Base-by-base conservation (phyloP, 1,140 invertebrate genomes). In the Rhopalosiphum maidis region DNA sequence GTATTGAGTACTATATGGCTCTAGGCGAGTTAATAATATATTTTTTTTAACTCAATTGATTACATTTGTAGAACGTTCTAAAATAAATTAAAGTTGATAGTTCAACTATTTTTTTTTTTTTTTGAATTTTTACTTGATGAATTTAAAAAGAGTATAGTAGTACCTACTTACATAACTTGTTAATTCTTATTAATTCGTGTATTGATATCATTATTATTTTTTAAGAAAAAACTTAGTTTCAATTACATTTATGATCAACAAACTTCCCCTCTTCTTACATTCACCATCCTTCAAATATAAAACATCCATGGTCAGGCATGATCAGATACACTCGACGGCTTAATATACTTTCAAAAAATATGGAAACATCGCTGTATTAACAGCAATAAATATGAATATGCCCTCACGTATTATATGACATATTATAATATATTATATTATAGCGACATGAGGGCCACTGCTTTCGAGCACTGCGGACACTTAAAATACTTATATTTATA, bases 311-410 rank as follows among this genome's bases (percentile, higher is more conserved):
- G 30, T n/a, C 60, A 30, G 60, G 30, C 4, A 68, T n/a, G 60
- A 68, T n/a, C 30, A 68, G 9, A 30, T 9, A n/a, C 23, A 30
- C 30, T 68, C 30, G 60, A 68, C 9, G 60, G 11, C 30, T 68
- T n/a, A n/a, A 68, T n/a, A 68, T n/a, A 68, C 60, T 68, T 68
- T 68, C 60, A 68, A 68, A 68, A 68, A 30, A 68, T 68, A 68
- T 68, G 60, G 4, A 68, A 68, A 68, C 60, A 4, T 68, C 25
- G 30, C 60, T 68, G 60, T 18, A 68, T 68, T n/a, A 68, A 68
- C 30, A 68, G 30, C 4, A n/a, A n/a, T 60, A 68, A 11, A 46
- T n/a, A 15, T 11, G 30, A n/a, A n/a, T 68, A 68, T 68, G 60
- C 30, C 30, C 30, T 68, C 30, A 30, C 15, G 60, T 68, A 68